These are phyloP conservation scores for Carapus acus DNA, from an alignment of 2,797 vertebrate genomes.

Conservation along the genomic window DNA sequence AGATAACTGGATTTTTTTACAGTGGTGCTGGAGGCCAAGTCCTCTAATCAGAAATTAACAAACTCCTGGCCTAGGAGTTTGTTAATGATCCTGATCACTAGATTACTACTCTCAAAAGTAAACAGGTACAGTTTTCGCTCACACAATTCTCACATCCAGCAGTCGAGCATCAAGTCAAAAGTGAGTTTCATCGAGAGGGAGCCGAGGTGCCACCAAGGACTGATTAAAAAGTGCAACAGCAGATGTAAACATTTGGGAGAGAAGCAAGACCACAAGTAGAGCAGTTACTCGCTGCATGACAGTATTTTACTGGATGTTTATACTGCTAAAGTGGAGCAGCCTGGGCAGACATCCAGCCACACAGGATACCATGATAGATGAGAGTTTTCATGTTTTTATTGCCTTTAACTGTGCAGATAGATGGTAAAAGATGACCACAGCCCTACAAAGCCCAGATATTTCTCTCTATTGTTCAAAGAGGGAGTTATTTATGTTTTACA, in stretches of 20 bases:
- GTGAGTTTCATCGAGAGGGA: slow-evolving; percentile 15
- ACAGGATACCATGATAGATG: slow-evolving; percentile 19
- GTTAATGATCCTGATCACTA: too few relatives aligned
- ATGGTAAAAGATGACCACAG: slow-evolving; percentile 1
- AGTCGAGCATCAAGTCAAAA: background rate
- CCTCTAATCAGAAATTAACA: too few relatives aligned
- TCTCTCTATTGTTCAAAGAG: too few relatives aligned
- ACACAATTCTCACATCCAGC: background rate
- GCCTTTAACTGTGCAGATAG: background rate
- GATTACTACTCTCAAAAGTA: too few relatives aligned
- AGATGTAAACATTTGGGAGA: slow-evolving; percentile 19
- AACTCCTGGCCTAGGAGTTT: too few relatives aligned
- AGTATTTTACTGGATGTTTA: slow-evolving; percentile 5
- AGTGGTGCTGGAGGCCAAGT: too few relatives aligned
- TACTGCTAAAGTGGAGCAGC: background rate
- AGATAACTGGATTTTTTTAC: too few relatives aligned
- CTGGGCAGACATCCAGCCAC: slow-evolving; percentile 5
- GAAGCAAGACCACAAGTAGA: slow-evolving; percentile 29
- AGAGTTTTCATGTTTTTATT: background rate
- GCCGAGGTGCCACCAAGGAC: slow-evolving; percentile 1
- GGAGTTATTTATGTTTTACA: background rate
- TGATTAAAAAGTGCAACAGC: slow-evolving; percentile 21
- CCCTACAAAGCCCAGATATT: too few relatives aligned
- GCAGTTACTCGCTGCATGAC: slow-evolving; percentile 20
- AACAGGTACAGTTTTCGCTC: slow-evolving; percentile 2